Conservation (phyloP, 1,140 invertebrate genomes). For the Meloidogyne chitwoodi region DNA sequence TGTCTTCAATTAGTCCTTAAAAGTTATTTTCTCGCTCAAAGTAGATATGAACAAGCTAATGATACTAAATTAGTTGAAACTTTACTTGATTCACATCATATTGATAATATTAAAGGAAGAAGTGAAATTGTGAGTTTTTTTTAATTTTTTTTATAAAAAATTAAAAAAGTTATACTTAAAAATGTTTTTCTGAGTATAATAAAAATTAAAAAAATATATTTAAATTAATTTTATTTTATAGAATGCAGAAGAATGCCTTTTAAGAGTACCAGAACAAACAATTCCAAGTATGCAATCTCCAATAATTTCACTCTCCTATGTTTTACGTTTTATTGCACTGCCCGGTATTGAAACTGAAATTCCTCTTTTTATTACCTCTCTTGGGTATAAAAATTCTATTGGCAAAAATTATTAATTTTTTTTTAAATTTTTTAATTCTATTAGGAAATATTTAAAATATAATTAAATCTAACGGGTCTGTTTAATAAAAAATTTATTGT, state of each 20-base stretch:
- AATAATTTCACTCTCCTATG: conserved; percentile 55
- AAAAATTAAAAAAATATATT: too few species aligned
- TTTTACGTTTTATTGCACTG: conserved; percentile 42
- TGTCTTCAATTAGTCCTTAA: conserved; percentile 48
- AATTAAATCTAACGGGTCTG: not conserved
- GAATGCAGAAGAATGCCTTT: not conserved
- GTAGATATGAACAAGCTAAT: conserved; percentile 55
- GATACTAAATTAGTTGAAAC: conserved; percentile 53
- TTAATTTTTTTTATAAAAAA: too few species aligned
- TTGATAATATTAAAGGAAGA: conserved; percentile 42
- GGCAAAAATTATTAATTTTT: not conserved
- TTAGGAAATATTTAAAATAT: too few species aligned
- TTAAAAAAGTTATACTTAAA: too few species aligned
- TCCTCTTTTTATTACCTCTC: conserved; percentile 44
- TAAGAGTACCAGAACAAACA: not conserved
- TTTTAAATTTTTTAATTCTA: not conserved
- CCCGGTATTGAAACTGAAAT: conserved; percentile 57
- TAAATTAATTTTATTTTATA: not conserved
- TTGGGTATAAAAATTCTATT: conserved; percentile 25
- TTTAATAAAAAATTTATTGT: too few species aligned
- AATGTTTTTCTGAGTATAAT: too few species aligned
- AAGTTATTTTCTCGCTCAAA: conserved; percentile 51
- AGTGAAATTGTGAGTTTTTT: conserved; percentile 42
- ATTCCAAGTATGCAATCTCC: conserved; percentile 12
- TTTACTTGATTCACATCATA: conserved; percentile 30